Conservation (phyloP, 2,888 invertebrate genomes). For the Xanthorhoe spadicearia region DNA sequence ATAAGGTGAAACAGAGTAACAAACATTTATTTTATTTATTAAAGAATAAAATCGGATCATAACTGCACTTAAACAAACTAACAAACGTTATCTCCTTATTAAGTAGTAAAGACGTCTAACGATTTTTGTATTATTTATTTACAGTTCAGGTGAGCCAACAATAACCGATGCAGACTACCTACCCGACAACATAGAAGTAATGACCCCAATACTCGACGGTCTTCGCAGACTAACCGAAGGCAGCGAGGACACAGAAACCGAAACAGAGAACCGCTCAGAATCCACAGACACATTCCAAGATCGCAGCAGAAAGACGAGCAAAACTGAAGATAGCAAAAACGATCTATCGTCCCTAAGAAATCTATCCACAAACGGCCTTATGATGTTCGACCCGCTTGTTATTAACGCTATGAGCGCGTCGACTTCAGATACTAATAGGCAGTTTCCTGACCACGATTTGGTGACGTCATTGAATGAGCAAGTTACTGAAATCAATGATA, state of each 20-base stretch:
- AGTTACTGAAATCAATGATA: constrained; percentile 79
- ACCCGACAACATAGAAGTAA: constrained; percentile 79
- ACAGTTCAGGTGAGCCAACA: constrained; percentile 71
- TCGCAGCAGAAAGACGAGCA: constrained; percentile 68
- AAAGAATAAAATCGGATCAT: too few relatives aligned
- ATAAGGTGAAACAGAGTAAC: too few relatives aligned
- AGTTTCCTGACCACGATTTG: constrained; percentile 74
- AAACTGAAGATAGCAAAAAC: constrained; percentile 57
- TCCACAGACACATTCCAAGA: constrained; percentile 67
- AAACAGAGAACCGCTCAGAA: constrained; percentile 41
- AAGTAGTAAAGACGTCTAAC: too few relatives aligned
- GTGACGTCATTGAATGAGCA: constrained; percentile 81
- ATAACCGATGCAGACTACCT: constrained; percentile 77
- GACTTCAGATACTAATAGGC: constrained; percentile 64
- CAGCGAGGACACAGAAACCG: constrained; percentile 54
- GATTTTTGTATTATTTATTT: too few relatives aligned
- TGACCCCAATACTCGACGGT: constrained; percentile 79
- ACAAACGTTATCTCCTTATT: too few relatives aligned
- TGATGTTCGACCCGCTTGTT: constrained; percentile 81
- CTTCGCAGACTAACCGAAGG: constrained; percentile 66
- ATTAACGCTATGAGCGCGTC: constrained; percentile 72
- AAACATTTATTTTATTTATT: too few relatives aligned
- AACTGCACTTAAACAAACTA: too few relatives aligned
- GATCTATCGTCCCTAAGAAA: constrained; percentile 73
- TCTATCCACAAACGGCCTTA: constrained; percentile 76